These are phyloP conservation scores for Novumbra hubbsi DNA, from an alignment of 2,797 vertebrate species.

Conservation along the genomic window DNA sequence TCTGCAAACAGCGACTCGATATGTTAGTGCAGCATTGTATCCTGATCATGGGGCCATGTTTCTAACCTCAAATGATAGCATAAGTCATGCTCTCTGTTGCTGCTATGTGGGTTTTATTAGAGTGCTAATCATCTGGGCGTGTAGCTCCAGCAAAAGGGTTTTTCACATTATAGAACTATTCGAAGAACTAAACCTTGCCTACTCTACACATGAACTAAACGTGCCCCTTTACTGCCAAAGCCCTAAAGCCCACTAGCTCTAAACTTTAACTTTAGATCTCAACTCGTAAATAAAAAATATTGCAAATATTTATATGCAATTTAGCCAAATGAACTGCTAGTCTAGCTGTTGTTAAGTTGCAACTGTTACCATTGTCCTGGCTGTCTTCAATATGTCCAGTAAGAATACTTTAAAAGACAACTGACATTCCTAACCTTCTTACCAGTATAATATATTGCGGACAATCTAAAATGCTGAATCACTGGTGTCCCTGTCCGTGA, in stretches of 20 bases:
- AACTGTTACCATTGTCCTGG: background rate
- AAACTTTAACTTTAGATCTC: background rate
- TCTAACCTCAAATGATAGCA: conserved; percentile 28
- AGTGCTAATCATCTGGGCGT: conserved; percentile 24
- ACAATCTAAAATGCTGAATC: conserved; percentile 49
- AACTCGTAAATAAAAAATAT: too few relatives aligned
- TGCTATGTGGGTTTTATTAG: conserved; percentile 35
- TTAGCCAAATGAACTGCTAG: background rate
- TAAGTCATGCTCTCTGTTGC: conserved; percentile 35
- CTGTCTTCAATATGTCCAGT: conserved; percentile 42
- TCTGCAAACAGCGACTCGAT: conserved; percentile 46
- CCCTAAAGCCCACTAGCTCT: background rate
- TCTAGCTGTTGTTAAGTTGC: background rate
- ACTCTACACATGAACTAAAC: background rate
- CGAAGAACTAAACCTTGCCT: background rate
- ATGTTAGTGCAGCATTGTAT: conserved; percentile 47
- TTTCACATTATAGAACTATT: background rate
- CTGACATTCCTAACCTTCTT: conserved; percentile 68
- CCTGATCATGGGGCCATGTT: conserved; percentile 44
- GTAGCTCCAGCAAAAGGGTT: background rate
- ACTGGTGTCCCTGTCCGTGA: conserved; percentile 64
- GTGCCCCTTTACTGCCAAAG: background rate
- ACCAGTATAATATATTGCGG: conserved; percentile 46
- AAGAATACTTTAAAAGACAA: conserved; percentile 66
- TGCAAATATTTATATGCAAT: background rate